phyloP scores from a whole-genome alignment of 2,888 invertebrate genomes.

The Colostygia pectinataria region DNA sequence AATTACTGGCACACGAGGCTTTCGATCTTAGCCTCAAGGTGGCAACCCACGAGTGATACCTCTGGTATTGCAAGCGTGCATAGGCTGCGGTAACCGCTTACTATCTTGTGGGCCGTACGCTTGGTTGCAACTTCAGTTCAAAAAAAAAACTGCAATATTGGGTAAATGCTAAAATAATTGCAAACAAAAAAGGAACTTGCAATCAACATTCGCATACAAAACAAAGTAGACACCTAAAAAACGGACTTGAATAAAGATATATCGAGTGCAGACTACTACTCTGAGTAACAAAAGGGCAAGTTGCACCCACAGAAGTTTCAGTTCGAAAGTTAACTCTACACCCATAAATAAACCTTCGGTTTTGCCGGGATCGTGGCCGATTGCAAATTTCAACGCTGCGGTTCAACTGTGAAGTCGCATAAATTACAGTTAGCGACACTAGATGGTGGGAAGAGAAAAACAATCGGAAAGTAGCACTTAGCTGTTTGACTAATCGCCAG shows the following conservation, averaged over 20 bases:
- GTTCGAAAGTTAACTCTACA: conserved; percentile 72
- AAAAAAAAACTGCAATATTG: too few species aligned
- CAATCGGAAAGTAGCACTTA: conserved; percentile 80
- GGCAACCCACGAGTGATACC: too few species aligned
- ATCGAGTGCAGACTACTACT: conserved; percentile 53
- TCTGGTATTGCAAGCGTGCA: too few species aligned
- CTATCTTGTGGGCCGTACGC: too few species aligned
- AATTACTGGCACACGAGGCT: too few species aligned
- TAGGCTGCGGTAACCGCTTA: too few species aligned
- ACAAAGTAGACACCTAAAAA: conserved; percentile 41
- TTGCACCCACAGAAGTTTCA: conserved; percentile 73
- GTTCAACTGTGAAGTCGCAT: conserved; percentile 79
- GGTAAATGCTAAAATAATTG: conserved; percentile 26
- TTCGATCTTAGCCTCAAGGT: too few species aligned
- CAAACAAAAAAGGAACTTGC: conserved; percentile 36
- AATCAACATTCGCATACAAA: conserved; percentile 40
- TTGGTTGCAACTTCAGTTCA: too few species aligned
- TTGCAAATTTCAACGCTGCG: conserved; percentile 75
- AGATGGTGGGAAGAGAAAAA: conserved; percentile 71
- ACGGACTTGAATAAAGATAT: conserved; percentile 47
- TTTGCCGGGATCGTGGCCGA: conserved; percentile 76
- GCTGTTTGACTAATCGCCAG: conserved; percentile 77
- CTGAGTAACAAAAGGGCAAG: conserved; percentile 57
- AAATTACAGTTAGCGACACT: conserved; percentile 74
- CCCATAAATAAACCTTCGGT: conserved; percentile 82